Percentiles rank a stretch among this genome's conserved stretches.
Evolutionary conservation across 92 coral and sea anemone species (phyloP).

Genomic region (Epizoanthus illoricatus): DNA sequence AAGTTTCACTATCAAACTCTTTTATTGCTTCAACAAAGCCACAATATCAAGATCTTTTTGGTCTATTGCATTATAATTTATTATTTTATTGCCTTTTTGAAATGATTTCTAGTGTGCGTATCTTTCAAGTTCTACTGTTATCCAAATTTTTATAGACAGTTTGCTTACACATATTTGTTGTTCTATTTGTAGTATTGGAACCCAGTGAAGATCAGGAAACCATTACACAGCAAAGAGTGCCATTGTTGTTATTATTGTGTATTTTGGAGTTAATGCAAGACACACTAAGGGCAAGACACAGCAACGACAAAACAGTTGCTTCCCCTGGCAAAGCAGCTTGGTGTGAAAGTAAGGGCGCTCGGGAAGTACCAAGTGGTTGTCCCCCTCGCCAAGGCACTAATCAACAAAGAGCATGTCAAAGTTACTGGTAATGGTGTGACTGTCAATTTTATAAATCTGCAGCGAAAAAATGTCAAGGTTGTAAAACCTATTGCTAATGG

Average conservation of each 20-base stretch:
- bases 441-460: conserved; percentile 39
- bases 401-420: conserved; percentile 26
- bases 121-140: conserved; percentile 13
- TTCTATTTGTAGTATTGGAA: conserved; percentile 12
- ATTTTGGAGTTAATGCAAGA: conserved; percentile 18
- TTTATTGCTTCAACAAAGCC: conserved; percentile 2
- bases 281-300: conserved; percentile 34
- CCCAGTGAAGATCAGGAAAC: conserved; percentile 40
- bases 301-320: conserved; percentile 33
- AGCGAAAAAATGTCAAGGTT: conserved; percentile 33
- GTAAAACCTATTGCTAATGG: conserved; percentile 23
- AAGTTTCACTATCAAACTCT: background rate
- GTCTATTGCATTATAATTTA: background rate
- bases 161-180: conserved; percentile 12
- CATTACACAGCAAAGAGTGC: conserved; percentile 39
- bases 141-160: conserved; percentile 5
- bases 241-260: conserved; percentile 19
- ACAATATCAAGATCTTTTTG: background rate
- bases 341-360: conserved; percentile 37
- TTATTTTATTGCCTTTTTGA: too few species aligned
- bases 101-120: background rate
- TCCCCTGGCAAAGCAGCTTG: conserved; percentile 38
- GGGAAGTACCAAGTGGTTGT: conserved; percentile 43
- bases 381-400: conserved; percentile 45
- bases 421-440: conserved; percentile 10